Conservation (phyloP, 2,797 vertebrate genomes). For the Microhierax caerulescens region DNA sequence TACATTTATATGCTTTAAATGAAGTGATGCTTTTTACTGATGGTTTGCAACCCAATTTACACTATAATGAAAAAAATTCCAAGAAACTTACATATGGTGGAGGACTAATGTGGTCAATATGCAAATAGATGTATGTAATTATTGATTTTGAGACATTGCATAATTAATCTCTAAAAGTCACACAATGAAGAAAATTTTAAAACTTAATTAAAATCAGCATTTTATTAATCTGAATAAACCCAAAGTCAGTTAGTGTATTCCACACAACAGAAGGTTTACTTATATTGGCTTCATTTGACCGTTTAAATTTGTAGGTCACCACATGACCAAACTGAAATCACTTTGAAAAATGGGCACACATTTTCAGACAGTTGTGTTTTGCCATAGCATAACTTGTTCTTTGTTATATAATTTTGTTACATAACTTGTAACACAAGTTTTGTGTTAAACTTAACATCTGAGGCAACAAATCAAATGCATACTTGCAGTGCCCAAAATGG, state of each 20-base stretch:
- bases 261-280: neutral
- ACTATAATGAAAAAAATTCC: conserved; percentile 67
- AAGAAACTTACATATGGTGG: neutral
- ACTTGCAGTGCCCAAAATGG: neutral
- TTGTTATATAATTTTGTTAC: neutral
- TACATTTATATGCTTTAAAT: conserved; percentile 81
- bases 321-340: neutral
- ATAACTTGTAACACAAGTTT: neutral
- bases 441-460: neutral
- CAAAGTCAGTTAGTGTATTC: neutral
- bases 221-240: neutral
- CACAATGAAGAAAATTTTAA: neutral
- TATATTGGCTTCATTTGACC: neutral
- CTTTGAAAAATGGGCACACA: neutral
- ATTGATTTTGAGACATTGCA: neutral
- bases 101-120: conserved; percentile 9
- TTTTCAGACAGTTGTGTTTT: neutral
- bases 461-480: neutral
- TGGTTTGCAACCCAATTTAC: conserved; percentile 76
- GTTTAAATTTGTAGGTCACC: neutral
- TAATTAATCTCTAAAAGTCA: neutral
- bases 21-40: conserved; percentile 81
- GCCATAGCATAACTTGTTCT: neutral
- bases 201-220: neutral
- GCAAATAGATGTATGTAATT: neutral